Percentiles rank a stretch among this genome's conserved stretches.
phyloP scores from a whole-genome alignment of 2,113 vertebrate species.

The Pogona vitticeps region DNA sequence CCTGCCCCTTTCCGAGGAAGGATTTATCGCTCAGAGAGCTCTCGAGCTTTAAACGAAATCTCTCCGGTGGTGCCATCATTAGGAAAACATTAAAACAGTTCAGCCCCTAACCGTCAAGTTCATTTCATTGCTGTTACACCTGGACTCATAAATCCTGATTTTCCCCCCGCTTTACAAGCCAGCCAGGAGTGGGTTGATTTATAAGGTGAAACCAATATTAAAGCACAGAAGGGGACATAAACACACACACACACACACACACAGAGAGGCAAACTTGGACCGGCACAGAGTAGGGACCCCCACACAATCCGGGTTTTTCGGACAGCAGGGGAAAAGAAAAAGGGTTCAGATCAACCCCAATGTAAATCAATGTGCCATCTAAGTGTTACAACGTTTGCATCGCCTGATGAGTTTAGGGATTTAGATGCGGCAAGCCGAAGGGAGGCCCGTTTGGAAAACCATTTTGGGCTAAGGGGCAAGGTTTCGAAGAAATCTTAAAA shows the following conservation, averaged over 20 bases:
- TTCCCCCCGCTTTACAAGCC: neutral
- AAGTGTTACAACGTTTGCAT: no score
- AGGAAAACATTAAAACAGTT: conserved; percentile 40
- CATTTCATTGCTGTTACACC: conserved; percentile 28
- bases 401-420: no score
- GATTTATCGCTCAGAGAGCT: neutral
- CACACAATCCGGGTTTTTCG: neutral
- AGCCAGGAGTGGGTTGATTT: conserved; percentile 38
- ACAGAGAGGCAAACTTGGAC: neutral
- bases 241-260: no score
- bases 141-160: conserved; percentile 60
- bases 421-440: no score
- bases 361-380: no score
- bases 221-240: neutral
- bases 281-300: neutral
- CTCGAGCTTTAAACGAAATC: neutral
- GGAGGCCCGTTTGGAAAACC: no score
- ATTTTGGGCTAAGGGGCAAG: no score
- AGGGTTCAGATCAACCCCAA: neutral
- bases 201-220: conserved; percentile 47
- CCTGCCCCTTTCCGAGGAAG: neutral
- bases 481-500: no score
- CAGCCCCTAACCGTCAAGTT: neutral
- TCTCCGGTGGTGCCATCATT: conserved; percentile 4
- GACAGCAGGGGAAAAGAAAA: neutral